Percentiles rank a stretch among this genome's conserved stretches.
Evolutionary conservation across 2,113 vertebrate species (phyloP).

Genomic region (Neoarius graeffei): DNA sequence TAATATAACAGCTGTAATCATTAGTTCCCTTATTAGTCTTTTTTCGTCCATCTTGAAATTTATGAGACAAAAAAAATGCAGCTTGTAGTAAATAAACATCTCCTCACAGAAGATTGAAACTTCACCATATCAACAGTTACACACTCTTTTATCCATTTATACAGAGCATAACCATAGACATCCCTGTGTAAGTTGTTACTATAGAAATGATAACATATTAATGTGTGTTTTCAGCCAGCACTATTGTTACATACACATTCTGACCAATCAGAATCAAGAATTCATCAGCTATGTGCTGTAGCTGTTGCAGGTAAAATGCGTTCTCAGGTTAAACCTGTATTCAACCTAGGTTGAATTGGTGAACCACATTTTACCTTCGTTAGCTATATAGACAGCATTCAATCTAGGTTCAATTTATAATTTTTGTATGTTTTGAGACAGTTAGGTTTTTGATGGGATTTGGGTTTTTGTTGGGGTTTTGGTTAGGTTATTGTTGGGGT

Average conservation of each 20-base stretch:
- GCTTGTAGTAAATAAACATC: not conserved
- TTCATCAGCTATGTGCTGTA: not conserved
- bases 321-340: no score
- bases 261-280: not conserved
- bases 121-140: not conserved
- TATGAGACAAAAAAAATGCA: not conserved
- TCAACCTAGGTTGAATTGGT: no score
- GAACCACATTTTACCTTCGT: no score
- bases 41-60: not conserved
- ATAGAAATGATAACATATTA: not conserved
- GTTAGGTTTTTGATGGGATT: no score
- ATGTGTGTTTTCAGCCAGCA: not conserved
- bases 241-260: not conserved
- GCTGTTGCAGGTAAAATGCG: no score
- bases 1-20: not conserved
- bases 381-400: no score
- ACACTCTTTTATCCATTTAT: not conserved
- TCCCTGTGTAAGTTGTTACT: not conserved
- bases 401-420: no score
- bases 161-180: not conserved
- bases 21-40: not conserved
- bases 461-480: no score
- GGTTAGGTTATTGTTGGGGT: no score
- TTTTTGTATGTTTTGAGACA: no score
- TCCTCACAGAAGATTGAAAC: not conserved